Evolutionary conservation across 2,113 vertebrate species (phyloP).

Genomic region (Natator depressus): DNA sequence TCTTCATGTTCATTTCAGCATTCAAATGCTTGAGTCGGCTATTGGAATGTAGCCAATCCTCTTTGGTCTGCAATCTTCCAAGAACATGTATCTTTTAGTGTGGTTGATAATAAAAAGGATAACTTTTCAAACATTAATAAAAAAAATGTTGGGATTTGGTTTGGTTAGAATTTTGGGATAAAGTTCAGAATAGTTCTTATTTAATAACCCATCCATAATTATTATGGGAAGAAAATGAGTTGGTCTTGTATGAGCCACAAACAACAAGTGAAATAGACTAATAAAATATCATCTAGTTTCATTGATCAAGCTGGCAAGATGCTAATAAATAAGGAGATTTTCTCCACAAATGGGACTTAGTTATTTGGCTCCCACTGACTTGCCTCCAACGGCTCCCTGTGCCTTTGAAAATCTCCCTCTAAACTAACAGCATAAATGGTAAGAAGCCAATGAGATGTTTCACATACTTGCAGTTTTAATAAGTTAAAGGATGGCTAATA

Average conservation of each 20-base stretch:
- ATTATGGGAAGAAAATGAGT: not conserved
- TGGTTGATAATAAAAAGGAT: not conserved
- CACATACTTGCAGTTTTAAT: not conserved
- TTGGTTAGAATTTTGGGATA: not conserved
- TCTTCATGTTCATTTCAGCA: not conserved
- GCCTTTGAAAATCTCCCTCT: not conserved
- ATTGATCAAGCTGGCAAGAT: not conserved
- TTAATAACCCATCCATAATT: not conserved
- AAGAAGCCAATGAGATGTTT: not conserved
- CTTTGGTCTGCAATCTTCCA: not conserved
- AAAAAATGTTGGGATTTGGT: not conserved
- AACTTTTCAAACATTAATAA: not conserved
- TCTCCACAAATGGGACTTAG: not conserved
- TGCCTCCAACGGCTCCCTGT: not conserved
- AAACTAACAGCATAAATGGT: conserved; percentile 41
- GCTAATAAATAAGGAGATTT: not conserved
- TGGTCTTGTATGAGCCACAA: not conserved
- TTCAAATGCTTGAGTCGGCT: not conserved
- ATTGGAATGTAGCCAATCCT: not conserved
- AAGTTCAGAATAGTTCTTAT: not conserved
- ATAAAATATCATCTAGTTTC: not conserved
- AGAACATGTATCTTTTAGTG: not conserved
- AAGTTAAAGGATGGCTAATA: conserved; percentile 13
- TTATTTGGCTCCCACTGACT: not conserved
- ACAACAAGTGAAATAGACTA: not conserved